Conservation (phyloP, 2,888 invertebrate genomes). For the Drosophila paranaensis region DNA sequence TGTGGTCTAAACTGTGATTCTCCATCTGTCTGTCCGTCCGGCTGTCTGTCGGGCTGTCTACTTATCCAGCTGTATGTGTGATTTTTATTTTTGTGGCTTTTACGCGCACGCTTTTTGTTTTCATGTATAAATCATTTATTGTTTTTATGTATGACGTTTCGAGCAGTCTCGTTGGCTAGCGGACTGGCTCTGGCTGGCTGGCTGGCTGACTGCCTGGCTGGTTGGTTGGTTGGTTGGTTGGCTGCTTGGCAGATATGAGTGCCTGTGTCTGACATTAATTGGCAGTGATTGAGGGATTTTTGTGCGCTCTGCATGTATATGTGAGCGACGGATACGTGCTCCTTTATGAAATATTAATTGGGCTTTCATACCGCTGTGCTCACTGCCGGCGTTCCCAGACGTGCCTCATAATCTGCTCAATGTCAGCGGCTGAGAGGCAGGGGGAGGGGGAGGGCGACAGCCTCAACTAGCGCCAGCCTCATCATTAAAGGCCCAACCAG, state of each 20-base stretch:
- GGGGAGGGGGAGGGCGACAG: background rate
- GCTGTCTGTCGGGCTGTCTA: conserved; percentile 16
- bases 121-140: conserved; percentile 78
- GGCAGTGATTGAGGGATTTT: conserved; percentile 81
- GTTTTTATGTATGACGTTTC: conserved; percentile 73
- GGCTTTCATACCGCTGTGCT: conserved; percentile 62
- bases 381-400: conserved; percentile 49
- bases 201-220: conserved; percentile 20
- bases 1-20: conserved; percentile 39
- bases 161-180: conserved; percentile 51
- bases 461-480: conserved; percentile 27
- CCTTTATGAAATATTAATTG: conserved; percentile 80
- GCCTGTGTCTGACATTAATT: conserved; percentile 80
- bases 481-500: conserved; percentile 44
- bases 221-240: conserved; percentile 36
- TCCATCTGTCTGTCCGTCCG: conserved; percentile 3
- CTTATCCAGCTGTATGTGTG: conserved; percentile 55
- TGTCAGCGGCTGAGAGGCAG: conserved; percentile 30
- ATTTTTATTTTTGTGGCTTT: conserved; percentile 78
- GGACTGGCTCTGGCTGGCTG: conserved; percentile 21
- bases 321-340: conserved; percentile 66
- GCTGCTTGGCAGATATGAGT: conserved; percentile 71
- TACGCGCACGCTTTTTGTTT: conserved; percentile 71
- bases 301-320: conserved; percentile 51
- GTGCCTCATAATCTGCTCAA: conserved; percentile 70